Conservation (phyloP, 1,140 invertebrate species). For the Zaprionus vittiger region DNA sequence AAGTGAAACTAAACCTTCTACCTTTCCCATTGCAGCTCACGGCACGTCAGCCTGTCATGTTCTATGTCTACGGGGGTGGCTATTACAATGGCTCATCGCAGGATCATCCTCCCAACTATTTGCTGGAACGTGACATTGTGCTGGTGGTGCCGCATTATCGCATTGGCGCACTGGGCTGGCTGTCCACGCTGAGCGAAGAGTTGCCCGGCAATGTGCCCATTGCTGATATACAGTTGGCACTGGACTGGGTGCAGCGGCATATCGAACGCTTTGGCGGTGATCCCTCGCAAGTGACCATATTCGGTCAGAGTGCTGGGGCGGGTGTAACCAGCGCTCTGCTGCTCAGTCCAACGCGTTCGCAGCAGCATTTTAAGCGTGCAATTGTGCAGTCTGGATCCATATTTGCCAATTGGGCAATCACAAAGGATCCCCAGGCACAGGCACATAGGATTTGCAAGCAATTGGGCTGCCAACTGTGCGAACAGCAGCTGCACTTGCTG, state of each 20-base stretch:
- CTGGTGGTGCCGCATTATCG: constrained; percentile 93
- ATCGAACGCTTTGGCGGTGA: constrained; percentile 89
- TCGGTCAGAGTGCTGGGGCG: constrained; percentile 79
- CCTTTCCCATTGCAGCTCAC: constrained; percentile 46
- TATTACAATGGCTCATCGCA: constrained; percentile 84
- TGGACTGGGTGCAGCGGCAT: constrained; percentile 88
- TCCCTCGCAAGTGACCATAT: constrained; percentile 84
- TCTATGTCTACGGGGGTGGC: constrained; percentile 83
- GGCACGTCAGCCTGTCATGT: constrained; percentile 72
- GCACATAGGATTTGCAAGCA: constrained; percentile 57
- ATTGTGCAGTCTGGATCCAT: constrained; percentile 83
- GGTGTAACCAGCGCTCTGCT: constrained; percentile 70
- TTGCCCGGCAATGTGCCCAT: constrained; percentile 78
- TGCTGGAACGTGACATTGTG: constrained; percentile 91
- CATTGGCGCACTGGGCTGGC: constrained; percentile 86
- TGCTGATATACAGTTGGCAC: constrained; percentile 81
- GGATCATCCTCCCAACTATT: constrained; percentile 89
- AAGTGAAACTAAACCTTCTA: not conserved
- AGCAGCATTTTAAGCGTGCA: constrained; percentile 59
- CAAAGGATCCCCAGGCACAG: constrained; percentile 55
- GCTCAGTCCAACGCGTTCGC: constrained; percentile 66
- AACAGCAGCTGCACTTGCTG: constrained; percentile 28
- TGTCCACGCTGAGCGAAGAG: constrained; percentile 81
- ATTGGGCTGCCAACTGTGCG: constrained; percentile 55
- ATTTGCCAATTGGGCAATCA: constrained; percentile 68